Percentiles rank a stretch among this genome's conserved stretches.
Evolutionary conservation across 2,113 vertebrate genomes (phyloP).

Genomic region (Capreolus pygargus): DNA sequence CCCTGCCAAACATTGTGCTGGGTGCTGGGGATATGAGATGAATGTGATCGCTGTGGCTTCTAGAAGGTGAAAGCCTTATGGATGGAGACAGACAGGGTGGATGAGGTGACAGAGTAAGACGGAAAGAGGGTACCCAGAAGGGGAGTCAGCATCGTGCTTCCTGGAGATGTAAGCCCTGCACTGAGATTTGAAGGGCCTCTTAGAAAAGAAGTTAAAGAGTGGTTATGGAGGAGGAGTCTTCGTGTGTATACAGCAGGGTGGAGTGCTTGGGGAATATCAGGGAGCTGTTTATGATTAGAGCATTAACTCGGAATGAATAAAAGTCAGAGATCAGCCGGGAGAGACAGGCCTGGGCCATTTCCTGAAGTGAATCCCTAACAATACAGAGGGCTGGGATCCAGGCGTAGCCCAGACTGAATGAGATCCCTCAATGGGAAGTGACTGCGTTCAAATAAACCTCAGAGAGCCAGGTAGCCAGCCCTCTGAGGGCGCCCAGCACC

Average conservation of each 20-base stretch:
- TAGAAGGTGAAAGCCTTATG: background rate
- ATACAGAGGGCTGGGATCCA: background rate
- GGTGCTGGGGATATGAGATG: background rate
- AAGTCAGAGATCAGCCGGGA: background rate
- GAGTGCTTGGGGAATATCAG: background rate
- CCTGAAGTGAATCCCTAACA: background rate
- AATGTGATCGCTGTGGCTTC: background rate
- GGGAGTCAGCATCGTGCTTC: rapidly evolving
- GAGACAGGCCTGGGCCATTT: background rate
- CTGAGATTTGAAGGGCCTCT: background rate
- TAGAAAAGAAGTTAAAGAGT: background rate
- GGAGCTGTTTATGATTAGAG: background rate
- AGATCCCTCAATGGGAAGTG: rapidly evolving
- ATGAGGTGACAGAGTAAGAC: background rate
- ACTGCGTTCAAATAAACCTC: background rate
- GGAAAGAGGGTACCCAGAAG: background rate
- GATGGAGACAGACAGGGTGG: background rate
- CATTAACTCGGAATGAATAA: background rate
- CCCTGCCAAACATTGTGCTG: background rate
- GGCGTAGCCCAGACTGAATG: background rate
- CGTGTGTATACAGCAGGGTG: rapidly evolving
- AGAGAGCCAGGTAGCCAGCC: background rate
- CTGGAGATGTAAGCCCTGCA: rapidly evolving
- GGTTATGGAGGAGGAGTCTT: background rate
- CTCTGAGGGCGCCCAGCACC: background rate